Base-by-base conservation (phyloP, 2,888 invertebrate species). In the Melinopterus prodromus region DNA sequence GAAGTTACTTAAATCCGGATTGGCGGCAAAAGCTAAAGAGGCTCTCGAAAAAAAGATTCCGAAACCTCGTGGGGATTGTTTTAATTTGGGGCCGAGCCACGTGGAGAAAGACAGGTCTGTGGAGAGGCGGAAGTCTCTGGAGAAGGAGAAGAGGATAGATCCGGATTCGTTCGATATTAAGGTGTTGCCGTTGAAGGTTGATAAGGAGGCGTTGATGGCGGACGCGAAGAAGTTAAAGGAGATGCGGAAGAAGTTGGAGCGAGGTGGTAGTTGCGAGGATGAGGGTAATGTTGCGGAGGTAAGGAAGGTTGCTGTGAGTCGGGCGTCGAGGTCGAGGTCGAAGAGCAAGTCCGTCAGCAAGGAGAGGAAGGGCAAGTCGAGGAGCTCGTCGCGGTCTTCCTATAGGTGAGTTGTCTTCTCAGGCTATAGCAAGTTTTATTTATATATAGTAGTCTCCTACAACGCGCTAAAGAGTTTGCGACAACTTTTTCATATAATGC, bases 1-100 rank as follows among this genome's bases (percentile, higher is more conserved):
- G 82, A 93, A 94, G 85, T 90, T 92, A 82, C 87, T 94, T 7
- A 93, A 93, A 84, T 91, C 92, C 84, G 92, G 93, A 82, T 88
- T 92, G 87, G 92, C 94, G 79, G 91, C 94, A 81, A 94, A 95
- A 88, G 95, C 95, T 1, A 94, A 94, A 85, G 94, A 94, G 86
- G 90, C 91, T 2, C 88, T 93, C 79, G 93, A 93, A 82, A 92
- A 92, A 86, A 93, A 91, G 84, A 89, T 90, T 80, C 90, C 90
- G 12, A 86, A 84, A 80, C 53, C 71, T 26, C 26, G 26, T 3
- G 26, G 26, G 26, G 26, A 26, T 26, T 26, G 26, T 16, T 26
- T 75, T 3, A 75, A 70, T 12, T 16, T 78, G 26, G 69, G 7
- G 3, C 14, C 77, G n/a, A 14, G 26, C 26, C 26, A n/a, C 16